Evolutionary conservation across 1,140 invertebrate genomes (phyloP).

Genomic region (Ladona fulva): DNA sequence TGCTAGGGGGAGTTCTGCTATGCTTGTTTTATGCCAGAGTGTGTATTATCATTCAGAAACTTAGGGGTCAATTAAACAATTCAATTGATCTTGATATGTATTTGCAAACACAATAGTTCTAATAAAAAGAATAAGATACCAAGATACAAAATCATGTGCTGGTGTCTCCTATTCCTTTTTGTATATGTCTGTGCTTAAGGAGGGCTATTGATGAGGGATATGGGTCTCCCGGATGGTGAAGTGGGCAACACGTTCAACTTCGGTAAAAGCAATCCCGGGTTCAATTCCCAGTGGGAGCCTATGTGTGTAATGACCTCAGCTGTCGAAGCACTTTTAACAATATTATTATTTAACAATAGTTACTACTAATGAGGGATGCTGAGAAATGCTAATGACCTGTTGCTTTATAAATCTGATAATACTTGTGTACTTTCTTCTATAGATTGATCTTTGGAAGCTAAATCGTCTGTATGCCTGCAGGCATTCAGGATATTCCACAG

Average conservation of each 20-base stretch:
- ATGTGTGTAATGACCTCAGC: no score
- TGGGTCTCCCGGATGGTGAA: background rate
- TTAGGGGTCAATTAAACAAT: no score
- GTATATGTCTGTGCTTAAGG: no score
- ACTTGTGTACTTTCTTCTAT: background rate
- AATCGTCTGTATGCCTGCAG: slow-evolving; percentile 26
- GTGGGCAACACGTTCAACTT: background rate
- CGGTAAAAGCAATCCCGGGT: background rate
- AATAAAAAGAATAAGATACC: no score
- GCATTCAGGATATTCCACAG: slow-evolving; percentile 22
- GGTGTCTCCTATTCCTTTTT: no score
- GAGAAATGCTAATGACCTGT: background rate
- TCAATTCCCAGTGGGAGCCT: no score
- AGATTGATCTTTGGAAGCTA: slow-evolving; percentile 15
- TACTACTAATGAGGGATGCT: background rate
- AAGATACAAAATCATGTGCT: no score
- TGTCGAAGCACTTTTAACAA: no score
- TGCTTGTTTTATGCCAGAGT: background rate
- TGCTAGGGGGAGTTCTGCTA: background rate
- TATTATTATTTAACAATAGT: no score
- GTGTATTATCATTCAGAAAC: background rate
- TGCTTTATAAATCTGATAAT: background rate
- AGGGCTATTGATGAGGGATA: no score
- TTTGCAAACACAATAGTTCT: no score
- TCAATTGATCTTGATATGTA: no score